Evolutionary conservation across 2,888 invertebrate genomes (phyloP).

Genomic region (Platynereis dumerilii): DNA sequence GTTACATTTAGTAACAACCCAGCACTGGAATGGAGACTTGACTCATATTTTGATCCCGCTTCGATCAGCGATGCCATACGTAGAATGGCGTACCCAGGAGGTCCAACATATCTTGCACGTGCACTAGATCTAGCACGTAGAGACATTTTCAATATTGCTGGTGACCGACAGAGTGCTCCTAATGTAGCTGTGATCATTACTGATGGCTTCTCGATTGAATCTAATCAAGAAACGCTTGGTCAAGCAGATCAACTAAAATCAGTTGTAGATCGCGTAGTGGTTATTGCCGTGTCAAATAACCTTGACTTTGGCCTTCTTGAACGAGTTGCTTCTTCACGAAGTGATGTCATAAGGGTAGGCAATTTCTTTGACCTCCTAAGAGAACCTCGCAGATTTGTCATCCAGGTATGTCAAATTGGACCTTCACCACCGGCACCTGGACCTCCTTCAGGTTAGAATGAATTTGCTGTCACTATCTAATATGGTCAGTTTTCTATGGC

Average conservation of each 20-base stretch:
- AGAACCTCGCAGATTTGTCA: no score
- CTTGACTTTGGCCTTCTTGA: neutral
- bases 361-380: no score
- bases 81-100: neutral
- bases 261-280: neutral
- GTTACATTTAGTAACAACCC: neutral
- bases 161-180: neutral
- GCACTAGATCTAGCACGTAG: neutral
- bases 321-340: no score
- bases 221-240: neutral
- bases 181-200: slow-evolving; percentile 1
- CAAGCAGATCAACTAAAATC: neutral
- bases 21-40: neutral
- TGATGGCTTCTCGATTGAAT: neutral
- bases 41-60: neutral
- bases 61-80: neutral
- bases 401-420: no score
- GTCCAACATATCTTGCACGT: neutral
- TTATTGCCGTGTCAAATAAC: neutral
- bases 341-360: no score
- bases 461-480: no score
- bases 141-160: neutral
- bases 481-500: no score
- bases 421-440: no score
- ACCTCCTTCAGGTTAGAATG: no score